A percentile compares a stretch with the other conserved stretches of the same genome.
Conservation (phyloP, 1,140 invertebrate genomes). For the Coptotermes formosanus region DNA sequence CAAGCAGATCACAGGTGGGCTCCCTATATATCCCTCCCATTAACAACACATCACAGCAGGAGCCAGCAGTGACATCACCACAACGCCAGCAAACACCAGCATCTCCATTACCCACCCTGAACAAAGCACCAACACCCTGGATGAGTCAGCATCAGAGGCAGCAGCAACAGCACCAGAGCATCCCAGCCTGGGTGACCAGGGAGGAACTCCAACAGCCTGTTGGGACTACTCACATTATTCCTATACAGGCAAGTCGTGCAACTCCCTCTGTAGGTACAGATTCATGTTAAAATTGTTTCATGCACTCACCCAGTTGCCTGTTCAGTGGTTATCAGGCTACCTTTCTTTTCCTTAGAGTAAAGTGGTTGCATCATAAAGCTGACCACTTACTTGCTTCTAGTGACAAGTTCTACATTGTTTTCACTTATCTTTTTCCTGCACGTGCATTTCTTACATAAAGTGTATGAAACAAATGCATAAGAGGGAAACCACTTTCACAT, state of each 20-base stretch:
- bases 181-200: not conserved
- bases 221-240: slow-evolving; percentile 39
- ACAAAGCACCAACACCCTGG: slow-evolving; percentile 61
- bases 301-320: too few species aligned
- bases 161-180: slow-evolving; percentile 9
- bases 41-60: slow-evolving; percentile 16
- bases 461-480: too few species aligned
- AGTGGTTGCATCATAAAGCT: too few species aligned
- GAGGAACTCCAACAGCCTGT: not conserved
- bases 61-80: slow-evolving; percentile 31
- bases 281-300: too few species aligned
- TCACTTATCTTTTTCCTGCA: too few species aligned
- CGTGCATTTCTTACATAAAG: too few species aligned
- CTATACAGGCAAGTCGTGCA: slow-evolving; percentile 37
- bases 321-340: too few species aligned
- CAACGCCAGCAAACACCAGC: slow-evolving; percentile 32
- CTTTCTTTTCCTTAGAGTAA: too few species aligned
- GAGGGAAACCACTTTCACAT: too few species aligned
- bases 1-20: slow-evolving; percentile 39
- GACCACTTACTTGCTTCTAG: too few species aligned
- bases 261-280: too few species aligned
- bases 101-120: slow-evolving; percentile 41
- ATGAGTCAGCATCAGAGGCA: slow-evolving; percentile 48
- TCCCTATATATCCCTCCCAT: slow-evolving; percentile 44
- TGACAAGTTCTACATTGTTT: too few species aligned